Evolutionary conservation across 2,797 vertebrate genomes (phyloP).

Genomic region (Gadopsis bispinosus): DNA sequence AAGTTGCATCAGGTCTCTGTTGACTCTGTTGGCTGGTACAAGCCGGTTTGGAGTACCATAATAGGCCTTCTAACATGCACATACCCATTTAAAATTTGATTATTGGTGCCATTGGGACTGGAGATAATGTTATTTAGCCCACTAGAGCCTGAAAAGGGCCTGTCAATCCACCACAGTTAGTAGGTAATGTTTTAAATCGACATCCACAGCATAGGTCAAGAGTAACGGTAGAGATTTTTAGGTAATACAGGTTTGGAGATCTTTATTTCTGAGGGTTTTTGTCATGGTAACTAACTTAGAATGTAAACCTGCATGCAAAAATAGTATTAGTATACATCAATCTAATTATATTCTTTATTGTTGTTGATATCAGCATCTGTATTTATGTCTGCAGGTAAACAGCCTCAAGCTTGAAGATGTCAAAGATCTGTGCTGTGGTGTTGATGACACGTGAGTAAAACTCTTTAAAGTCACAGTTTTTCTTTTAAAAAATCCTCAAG

Average conservation of each 20-base stretch:
- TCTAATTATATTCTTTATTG: neutral
- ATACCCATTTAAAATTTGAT: conserved; percentile 30
- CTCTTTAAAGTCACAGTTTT: neutral
- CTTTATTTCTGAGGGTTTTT: neutral
- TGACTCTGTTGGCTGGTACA: conserved; percentile 27
- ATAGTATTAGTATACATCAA: neutral
- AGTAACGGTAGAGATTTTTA: neutral
- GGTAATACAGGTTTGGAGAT: neutral
- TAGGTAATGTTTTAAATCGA: conserved; percentile 13
- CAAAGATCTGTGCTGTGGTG: conserved; percentile 77
- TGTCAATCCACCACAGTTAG: neutral
- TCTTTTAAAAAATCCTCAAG: neutral
- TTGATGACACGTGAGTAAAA: conserved; percentile 79
- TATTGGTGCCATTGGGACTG: conserved; percentile 27
- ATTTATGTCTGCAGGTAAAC: conserved; percentile 57
- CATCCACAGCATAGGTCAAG: neutral
- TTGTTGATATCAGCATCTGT: conserved; percentile 13
- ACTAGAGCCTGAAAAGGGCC: conserved; percentile 5
- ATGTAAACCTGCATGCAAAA: neutral
- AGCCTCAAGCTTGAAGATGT: conserved; percentile 71
- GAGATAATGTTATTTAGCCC: conserved; percentile 35
- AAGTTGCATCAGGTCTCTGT: conserved; percentile 56
- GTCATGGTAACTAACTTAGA: neutral
- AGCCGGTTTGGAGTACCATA: conserved; percentile 25
- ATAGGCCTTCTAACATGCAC: conserved; percentile 20